phyloP scores from a whole-genome alignment of 2,888 invertebrate genomes.

The Nycteola revayana region DNA sequence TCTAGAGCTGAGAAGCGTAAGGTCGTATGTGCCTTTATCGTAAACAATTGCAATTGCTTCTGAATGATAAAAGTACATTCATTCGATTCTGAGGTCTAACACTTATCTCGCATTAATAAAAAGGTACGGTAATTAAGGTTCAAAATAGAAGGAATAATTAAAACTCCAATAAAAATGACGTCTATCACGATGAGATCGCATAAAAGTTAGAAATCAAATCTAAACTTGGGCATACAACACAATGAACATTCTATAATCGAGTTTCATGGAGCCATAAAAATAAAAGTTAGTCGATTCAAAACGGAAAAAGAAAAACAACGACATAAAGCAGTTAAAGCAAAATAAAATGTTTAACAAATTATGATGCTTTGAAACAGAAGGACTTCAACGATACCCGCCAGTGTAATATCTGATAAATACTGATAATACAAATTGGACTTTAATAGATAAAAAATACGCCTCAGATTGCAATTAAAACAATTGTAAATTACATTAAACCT shows the following conservation, averaged over 20 bases:
- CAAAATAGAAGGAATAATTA: no score
- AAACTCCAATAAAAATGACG: no score
- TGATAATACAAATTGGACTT: constrained; percentile 53
- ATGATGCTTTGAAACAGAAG: constrained; percentile 27
- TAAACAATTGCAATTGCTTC: no score
- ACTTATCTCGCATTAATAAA: no score
- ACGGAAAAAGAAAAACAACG: constrained; percentile 35
- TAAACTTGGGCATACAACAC: constrained; percentile 8
- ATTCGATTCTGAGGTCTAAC: no score
- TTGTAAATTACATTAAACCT: no score
- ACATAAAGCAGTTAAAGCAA: constrained; percentile 42
- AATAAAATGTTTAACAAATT: constrained; percentile 46
- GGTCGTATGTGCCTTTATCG: no score
- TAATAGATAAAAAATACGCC: constrained; percentile 52
- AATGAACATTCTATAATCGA: constrained; percentile 24
- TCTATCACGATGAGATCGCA: no score
- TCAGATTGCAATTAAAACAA: constrained; percentile 52
- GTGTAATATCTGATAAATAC: constrained; percentile 32
- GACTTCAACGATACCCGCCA: constrained; percentile 28
- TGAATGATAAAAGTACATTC: no score
- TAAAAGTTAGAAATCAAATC: constrained; percentile 4
- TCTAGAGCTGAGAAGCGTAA: no score
- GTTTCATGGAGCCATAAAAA: constrained; percentile 30
- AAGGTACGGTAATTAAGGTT: no score
- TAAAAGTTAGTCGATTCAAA: constrained; percentile 34